These are phyloP conservation scores for Megaustenia siamemsis DNA, from an alignment of 2,888 invertebrate genomes.

Conservation along the genomic window DNA sequence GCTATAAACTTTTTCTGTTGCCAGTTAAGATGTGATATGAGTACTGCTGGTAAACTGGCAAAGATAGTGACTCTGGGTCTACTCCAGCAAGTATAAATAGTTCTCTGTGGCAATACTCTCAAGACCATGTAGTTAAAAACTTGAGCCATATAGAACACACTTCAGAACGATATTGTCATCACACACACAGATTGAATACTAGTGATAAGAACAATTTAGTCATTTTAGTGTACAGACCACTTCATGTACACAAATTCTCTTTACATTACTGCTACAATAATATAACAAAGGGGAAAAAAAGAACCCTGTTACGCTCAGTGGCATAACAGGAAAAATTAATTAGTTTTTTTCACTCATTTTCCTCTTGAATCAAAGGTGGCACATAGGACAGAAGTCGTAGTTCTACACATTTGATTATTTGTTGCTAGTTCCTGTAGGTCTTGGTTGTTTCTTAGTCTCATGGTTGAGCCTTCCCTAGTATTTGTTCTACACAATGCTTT, in stretches of 20 bases:
- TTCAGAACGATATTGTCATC: neutral
- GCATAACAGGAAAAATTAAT: neutral
- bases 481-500: too few relatives aligned
- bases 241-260: neutral
- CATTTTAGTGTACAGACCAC: neutral
- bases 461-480: too few relatives aligned
- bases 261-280: neutral
- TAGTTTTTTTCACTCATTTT: neutral
- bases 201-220: neutral
- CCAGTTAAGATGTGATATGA: neutral
- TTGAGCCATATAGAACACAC: neutral
- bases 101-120: constrained; percentile 3
- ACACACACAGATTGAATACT: neutral
- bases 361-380: neutral
- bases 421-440: too few relatives aligned
- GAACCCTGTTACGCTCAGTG: too few relatives aligned
- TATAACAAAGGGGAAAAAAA: too few relatives aligned
- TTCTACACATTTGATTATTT: too few relatives aligned
- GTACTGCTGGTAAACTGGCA: neutral
- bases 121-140: neutral
- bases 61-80: neutral
- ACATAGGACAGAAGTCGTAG: too few relatives aligned
- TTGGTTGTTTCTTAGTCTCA: too few relatives aligned
- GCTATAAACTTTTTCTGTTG: constrained; percentile 5
- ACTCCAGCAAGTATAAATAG: constrained; percentile 2